A percentile compares a stretch with the other conserved stretches of the same genome.
phyloP scores from a whole-genome alignment of 2,113 vertebrate species.

The Corythoichthys haematopterus region DNA sequence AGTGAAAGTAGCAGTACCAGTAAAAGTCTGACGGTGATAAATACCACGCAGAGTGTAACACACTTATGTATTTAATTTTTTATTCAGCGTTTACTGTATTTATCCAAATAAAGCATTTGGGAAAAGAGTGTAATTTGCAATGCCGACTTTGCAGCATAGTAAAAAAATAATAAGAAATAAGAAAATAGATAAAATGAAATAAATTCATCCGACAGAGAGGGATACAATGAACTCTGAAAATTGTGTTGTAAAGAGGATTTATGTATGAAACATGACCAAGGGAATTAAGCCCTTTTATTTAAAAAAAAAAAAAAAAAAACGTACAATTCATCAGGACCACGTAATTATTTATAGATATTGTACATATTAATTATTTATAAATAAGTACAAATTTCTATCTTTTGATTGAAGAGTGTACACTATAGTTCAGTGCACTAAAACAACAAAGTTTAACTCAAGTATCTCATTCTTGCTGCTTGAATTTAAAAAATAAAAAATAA shows the following conservation, averaged over 20 bases:
- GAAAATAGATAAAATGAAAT: not conserved
- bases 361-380: not conserved
- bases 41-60: not conserved
- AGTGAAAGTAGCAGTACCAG: not conserved
- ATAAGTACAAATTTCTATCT: not conserved
- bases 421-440: not conserved
- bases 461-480: not conserved
- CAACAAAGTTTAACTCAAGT: not conserved
- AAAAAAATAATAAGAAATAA: not conserved
- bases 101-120: not conserved
- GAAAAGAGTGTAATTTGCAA: not conserved
- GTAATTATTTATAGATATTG: not conserved
- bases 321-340: not conserved
- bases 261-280: not conserved
- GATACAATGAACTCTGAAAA: not conserved
- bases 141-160: not conserved
- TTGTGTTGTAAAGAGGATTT: constrained; percentile 1
- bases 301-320: not conserved
- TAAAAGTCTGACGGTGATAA: not conserved
- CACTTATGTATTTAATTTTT: not conserved
- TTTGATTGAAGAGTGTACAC: not conserved
- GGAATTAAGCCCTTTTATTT: not conserved
- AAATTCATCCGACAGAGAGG: not conserved
- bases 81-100: not conserved
- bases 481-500: not conserved